phyloP scores from a whole-genome alignment of 2,888 invertebrate species.

The Acheta domesticus region DNA sequence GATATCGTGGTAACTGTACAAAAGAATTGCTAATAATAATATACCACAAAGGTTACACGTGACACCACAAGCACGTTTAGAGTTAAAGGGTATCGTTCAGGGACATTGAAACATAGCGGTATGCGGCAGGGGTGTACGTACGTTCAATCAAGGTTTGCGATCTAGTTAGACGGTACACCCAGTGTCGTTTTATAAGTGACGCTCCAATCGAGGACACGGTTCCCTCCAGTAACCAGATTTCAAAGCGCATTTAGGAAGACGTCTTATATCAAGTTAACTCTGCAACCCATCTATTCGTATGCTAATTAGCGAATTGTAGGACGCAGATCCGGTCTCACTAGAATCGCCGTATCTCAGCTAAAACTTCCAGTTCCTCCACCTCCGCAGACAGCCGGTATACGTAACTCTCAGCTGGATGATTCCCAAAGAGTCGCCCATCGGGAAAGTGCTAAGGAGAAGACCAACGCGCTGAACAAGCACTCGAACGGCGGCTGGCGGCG shows the following conservation, averaged over 20 bases:
- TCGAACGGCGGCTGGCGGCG: neutral
- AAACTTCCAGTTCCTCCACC: neutral
- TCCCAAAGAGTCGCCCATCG: neutral
- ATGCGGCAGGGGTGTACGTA: neutral
- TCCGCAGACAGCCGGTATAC: neutral
- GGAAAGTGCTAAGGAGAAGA: neutral
- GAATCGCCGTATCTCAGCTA: neutral
- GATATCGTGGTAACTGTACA: too few species aligned
- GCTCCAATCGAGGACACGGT: too few species aligned
- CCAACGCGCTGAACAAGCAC: neutral
- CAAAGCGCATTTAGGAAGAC: too few species aligned
- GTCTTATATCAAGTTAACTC: too few species aligned
- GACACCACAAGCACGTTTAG: neutral
- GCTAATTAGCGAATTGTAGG: too few species aligned
- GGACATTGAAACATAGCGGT: neutral
- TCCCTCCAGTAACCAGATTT: too few species aligned
- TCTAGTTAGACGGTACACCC: too few species aligned
- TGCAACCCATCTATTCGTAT: too few species aligned
- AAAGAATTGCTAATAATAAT: neutral
- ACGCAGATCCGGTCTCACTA: too few species aligned
- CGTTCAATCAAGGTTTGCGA: too few species aligned
- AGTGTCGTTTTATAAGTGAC: too few species aligned
- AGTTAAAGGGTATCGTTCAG: conserved; percentile 18
- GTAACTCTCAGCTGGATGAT: neutral
- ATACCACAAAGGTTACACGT: neutral